Evolutionary conservation across 2,797 vertebrate genomes (phyloP).

Genomic region (Microhierax caerulescens): DNA sequence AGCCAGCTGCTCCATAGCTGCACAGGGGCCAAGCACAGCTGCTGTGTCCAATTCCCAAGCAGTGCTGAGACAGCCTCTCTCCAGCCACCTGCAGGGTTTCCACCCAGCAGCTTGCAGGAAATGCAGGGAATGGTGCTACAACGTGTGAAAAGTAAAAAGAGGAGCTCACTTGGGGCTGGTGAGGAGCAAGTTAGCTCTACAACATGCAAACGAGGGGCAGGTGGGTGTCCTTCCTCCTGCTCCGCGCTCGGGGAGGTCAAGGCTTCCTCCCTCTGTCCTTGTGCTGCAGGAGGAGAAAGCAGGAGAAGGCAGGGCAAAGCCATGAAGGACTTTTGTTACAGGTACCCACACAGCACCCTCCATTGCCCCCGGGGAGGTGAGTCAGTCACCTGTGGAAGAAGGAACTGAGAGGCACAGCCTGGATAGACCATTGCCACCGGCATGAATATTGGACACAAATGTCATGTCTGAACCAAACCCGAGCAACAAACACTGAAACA

Average conservation of each 20-base stretch:
- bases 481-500: not conserved
- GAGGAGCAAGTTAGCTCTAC: not conserved
- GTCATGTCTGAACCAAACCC: not conserved
- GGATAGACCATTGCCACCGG: not conserved
- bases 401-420: not conserved
- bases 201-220: not conserved
- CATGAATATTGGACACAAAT: not conserved
- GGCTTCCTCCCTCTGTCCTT: not conserved
- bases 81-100: fast-evolving
- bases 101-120: not conserved
- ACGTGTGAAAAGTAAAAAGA: fast-evolving
- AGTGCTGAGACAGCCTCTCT: not conserved
- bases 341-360: not conserved
- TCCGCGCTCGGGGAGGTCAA: fast-evolving
- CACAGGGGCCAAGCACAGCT: not conserved
- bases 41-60: fast-evolving
- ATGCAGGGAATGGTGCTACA: not conserved
- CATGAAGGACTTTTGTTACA: not conserved
- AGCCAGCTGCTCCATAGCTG: not conserved
- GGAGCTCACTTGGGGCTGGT: fast-evolving
- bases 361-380: fast-evolving
- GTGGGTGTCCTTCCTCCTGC: not conserved
- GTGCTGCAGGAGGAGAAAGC: not conserved
- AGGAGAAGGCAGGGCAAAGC: not conserved
- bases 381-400: not conserved